phyloP scores from a whole-genome alignment of 2,113 vertebrate species.

The Mellivora capensis region DNA sequence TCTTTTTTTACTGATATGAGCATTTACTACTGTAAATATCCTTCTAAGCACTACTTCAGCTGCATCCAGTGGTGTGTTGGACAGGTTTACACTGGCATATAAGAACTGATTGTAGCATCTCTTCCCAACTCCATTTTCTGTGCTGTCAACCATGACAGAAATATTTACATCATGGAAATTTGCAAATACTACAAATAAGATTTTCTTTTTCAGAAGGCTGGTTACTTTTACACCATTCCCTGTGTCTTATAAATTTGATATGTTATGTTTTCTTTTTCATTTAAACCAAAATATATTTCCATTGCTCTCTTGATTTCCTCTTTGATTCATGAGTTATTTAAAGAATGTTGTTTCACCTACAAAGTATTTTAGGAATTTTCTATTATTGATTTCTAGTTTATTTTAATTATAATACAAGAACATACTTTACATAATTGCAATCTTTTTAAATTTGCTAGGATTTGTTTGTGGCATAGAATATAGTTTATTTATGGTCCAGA shows the following conservation, averaged over 20 bases:
- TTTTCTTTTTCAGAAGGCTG: background rate
- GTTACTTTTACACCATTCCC: background rate
- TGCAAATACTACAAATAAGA: background rate
- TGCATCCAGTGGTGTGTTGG: background rate
- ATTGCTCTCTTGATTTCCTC: background rate
- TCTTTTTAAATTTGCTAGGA: background rate
- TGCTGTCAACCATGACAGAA: background rate
- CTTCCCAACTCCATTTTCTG: background rate
- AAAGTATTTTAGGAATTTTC: background rate
- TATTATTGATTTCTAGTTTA: background rate
- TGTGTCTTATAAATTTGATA: background rate
- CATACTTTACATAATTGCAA: background rate
- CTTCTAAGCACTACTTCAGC: background rate
- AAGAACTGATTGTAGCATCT: background rate
- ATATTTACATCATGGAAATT: background rate
- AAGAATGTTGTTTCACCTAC: background rate
- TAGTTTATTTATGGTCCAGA: background rate
- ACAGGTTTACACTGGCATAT: background rate
- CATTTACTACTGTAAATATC: background rate
- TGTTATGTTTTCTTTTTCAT: background rate
- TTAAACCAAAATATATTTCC: background rate
- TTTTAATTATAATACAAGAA: background rate
- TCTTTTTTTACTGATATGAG: background rate
- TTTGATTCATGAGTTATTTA: background rate
- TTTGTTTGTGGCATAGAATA: background rate